Evolutionary conservation across 2,797 vertebrate genomes (phyloP).

Genomic region (Danio jaintianensis): DNA sequence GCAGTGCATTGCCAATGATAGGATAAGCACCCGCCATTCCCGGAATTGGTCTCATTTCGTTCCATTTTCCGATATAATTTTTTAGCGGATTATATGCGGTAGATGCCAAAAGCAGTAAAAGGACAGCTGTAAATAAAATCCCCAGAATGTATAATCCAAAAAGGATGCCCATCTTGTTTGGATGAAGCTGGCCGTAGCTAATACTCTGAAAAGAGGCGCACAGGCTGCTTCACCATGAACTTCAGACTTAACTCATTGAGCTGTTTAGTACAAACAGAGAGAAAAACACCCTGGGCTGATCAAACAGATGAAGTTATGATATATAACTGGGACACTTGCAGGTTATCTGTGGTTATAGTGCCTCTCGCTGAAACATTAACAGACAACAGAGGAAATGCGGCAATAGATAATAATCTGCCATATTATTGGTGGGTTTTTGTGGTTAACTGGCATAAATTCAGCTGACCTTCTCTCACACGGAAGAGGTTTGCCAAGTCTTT

Average conservation of each 20-base stretch:
- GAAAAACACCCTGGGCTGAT: constrained; percentile 8
- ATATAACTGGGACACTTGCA: constrained; percentile 7
- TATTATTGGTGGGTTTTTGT: constrained; percentile 3
- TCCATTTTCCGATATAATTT: constrained; percentile 63
- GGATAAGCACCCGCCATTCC: constrained; percentile 59
- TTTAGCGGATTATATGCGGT: constrained; percentile 54
- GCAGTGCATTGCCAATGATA: constrained; percentile 64
- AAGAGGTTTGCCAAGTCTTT: constrained; percentile 1
- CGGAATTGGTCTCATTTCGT: constrained; percentile 64
- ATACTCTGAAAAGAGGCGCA: background rate
- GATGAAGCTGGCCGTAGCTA: constrained; percentile 18
- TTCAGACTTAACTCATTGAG: constrained; percentile 55
- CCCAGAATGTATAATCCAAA: constrained; percentile 54
- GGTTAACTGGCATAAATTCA: background rate
- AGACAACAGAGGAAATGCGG: constrained; percentile 16
- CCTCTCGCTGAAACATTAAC: constrained; percentile 56
- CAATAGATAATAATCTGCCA: background rate
- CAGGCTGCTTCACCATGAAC: constrained; percentile 39
- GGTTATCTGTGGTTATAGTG: constrained; percentile 33
- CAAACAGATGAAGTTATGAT: constrained; percentile 38
- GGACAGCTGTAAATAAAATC: constrained; percentile 46
- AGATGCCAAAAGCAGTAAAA: constrained; percentile 53
- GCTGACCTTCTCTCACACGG: background rate
- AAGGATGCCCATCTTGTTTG: constrained; percentile 56
- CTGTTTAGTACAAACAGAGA: constrained; percentile 39